A percentile compares a stretch with the other conserved stretches of the same genome.
Evolutionary conservation across 1,140 invertebrate species (phyloP).

Genomic region (Caenorhabditis brenneri): DNA sequence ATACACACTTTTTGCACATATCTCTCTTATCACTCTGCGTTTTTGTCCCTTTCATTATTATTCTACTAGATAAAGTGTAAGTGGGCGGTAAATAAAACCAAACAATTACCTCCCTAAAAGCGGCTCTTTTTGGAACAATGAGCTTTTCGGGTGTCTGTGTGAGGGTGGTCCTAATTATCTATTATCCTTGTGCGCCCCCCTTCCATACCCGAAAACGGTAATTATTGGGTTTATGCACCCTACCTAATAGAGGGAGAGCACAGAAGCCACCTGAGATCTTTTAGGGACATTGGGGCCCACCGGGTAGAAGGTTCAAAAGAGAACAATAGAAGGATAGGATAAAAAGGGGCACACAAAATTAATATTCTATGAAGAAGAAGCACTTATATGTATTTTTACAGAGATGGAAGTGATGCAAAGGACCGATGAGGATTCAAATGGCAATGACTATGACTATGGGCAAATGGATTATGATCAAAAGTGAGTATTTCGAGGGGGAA

Average conservation of each 20-base stretch:
- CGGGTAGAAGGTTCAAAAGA: too few species aligned
- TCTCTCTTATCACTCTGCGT: too few species aligned
- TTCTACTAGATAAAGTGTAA: too few species aligned
- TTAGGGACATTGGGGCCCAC: too few species aligned
- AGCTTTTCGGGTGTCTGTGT: too few species aligned
- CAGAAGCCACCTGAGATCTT: not conserved
- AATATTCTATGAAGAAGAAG: not conserved
- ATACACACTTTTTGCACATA: too few species aligned
- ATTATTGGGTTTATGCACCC: not conserved
- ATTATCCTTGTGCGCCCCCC: not conserved
- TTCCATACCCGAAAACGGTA: not conserved
- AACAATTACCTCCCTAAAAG: too few species aligned
- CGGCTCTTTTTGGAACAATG: too few species aligned
- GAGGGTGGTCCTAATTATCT: constrained; percentile 2
- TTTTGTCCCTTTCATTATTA: too few species aligned
- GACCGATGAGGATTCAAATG: not conserved
- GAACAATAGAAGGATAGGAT: not conserved
- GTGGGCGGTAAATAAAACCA: too few species aligned
- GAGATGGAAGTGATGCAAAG: constrained; percentile 20
- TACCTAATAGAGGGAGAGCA: not conserved
- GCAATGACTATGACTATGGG: not conserved
- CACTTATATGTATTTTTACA: not conserved
- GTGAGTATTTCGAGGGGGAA: not conserved
- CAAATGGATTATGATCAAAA: not conserved
- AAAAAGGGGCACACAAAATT: not conserved